A percentile compares a stretch with the other conserved stretches of the same genome.
Evolutionary conservation across 2,797 vertebrate species (phyloP).

Genomic region (Myripristis murdjan): DNA sequence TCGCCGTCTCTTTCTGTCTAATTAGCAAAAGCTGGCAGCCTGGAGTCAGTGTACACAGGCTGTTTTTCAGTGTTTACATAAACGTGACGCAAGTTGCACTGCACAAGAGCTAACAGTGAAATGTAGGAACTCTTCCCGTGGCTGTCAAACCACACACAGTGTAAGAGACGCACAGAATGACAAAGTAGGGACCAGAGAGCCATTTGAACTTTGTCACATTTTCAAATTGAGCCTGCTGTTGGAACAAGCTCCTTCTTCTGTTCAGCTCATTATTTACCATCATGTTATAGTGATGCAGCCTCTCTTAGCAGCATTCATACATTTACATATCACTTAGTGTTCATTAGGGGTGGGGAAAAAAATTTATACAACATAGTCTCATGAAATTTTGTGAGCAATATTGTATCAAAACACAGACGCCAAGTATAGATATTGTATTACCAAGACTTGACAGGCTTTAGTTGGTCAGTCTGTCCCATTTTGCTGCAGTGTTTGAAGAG

Average conservation of each 20-base stretch:
- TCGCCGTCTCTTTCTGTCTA: conserved; percentile 62
- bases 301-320: conserved; percentile 8
- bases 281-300: background rate
- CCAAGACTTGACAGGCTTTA: too few species aligned
- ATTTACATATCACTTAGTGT: background rate
- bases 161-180: background rate
- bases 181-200: background rate
- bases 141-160: background rate
- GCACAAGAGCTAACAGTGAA: conserved; percentile 6
- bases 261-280: conserved; percentile 1
- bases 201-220: background rate
- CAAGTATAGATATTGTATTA: too few species aligned
- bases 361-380: too few species aligned
- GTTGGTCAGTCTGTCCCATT: too few species aligned
- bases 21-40: conserved; percentile 46
- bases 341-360: too few species aligned
- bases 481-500: too few species aligned
- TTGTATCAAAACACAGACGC: too few species aligned
- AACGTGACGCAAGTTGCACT: conserved; percentile 33
- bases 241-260: background rate
- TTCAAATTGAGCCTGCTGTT: conserved; percentile 3
- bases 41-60: conserved; percentile 34
- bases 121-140: conserved; percentile 24
- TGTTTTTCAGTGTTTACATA: conserved; percentile 61
- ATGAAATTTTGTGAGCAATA: too few species aligned